Evolutionary conservation across 2,113 vertebrate species (phyloP).

Genomic region (Nycticebus coucang): DNA sequence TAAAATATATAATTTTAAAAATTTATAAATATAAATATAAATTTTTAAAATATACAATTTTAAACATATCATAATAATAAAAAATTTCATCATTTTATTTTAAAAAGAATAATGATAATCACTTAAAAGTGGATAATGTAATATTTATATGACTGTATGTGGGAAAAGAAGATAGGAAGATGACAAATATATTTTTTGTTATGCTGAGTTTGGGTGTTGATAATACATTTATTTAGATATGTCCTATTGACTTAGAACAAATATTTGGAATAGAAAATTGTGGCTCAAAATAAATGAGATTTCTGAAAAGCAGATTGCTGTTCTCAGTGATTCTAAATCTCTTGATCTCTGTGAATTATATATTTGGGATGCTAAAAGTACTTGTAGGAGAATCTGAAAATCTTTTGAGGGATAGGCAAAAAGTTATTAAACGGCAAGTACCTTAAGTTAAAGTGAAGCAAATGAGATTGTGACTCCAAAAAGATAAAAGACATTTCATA

Average conservation of each 20-base stretch:
- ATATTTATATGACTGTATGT: neutral
- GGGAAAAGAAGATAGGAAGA: neutral
- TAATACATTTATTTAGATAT: slow-evolving; percentile 56
- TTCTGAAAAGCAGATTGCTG: slow-evolving; percentile 56
- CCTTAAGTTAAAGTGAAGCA: neutral
- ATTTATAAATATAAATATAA: no score
- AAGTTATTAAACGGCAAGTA: neutral
- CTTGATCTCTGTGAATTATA: slow-evolving; percentile 28
- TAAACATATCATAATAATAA: no score
- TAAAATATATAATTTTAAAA: no score
- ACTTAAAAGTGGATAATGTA: neutral
- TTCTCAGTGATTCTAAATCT: slow-evolving; percentile 44
- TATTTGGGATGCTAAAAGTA: neutral
- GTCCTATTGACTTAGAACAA: slow-evolving; percentile 45
- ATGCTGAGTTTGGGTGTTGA: neutral
- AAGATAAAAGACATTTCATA: neutral
- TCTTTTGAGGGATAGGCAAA: slow-evolving; percentile 17
- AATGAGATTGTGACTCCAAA: neutral
- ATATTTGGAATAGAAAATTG: slow-evolving; percentile 73
- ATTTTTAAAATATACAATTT: no score
- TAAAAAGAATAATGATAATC: neutral
- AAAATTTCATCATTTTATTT: neutral
- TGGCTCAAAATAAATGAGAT: slow-evolving; percentile 54
- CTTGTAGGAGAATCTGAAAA: neutral
- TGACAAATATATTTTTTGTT: slow-evolving; percentile 1